phyloP scores from a whole-genome alignment of 2,113 vertebrate species.

The Ophthalmolycus amberensis region DNA sequence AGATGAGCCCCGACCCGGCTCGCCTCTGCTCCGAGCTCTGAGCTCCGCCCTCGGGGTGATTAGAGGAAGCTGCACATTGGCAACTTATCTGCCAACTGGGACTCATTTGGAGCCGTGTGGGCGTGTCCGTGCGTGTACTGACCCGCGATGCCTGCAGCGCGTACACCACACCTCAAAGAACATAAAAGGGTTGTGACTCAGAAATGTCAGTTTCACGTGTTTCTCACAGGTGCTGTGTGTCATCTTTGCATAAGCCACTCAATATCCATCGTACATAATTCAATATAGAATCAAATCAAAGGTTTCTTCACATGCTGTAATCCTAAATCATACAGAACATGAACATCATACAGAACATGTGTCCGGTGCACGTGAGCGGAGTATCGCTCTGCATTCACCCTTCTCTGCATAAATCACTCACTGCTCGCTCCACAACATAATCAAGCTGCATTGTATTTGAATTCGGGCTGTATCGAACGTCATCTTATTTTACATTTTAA shows the following conservation, averaged over 20 bases:
- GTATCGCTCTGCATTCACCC: no score
- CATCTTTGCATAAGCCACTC: background rate
- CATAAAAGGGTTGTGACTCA: background rate
- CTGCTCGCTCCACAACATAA: no score
- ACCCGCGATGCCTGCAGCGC: conserved; percentile 11
- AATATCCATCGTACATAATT: background rate
- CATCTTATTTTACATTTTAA: no score
- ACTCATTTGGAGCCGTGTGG: conserved; percentile 23
- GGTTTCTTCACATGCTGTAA: background rate
- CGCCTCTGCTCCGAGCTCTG: conserved; percentile 25
- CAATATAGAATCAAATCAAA: background rate
- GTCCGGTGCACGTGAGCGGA: no score
- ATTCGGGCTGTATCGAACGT: no score
- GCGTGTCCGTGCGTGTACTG: background rate
- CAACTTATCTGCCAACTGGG: conserved; percentile 50
- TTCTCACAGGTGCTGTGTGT: background rate
- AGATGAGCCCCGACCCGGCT: conserved; percentile 42
- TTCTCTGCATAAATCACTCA: no score
- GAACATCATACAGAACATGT: background rate
- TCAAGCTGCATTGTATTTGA: no score
- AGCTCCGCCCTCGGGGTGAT: conserved; percentile 48
- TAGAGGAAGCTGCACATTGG: conserved; percentile 52
- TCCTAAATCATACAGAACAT: background rate
- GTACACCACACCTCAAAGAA: conserved; percentile 15
- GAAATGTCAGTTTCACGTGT: background rate